Percentiles rank a stretch among this genome's conserved stretches.
These are phyloP conservation scores for Phataginus tricuspis DNA, from an alignment of 2,797 vertebrate species.

Conservation along the genomic window DNA sequence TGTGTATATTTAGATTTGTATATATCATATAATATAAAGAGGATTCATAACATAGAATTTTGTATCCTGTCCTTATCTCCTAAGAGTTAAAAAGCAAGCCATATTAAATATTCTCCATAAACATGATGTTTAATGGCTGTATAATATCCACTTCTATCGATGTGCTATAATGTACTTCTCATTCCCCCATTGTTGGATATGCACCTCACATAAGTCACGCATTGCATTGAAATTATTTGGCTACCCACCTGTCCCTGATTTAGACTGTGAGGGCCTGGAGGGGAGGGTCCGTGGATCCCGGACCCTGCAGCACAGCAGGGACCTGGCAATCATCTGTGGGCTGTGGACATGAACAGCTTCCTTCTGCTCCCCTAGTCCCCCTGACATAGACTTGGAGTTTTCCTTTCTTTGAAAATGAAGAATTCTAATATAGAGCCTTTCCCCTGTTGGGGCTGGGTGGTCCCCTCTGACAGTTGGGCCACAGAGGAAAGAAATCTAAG, in stretches of 20 bases:
- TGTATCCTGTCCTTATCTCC: neutral
- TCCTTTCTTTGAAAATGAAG: neutral
- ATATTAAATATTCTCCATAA: neutral
- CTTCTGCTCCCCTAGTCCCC: neutral
- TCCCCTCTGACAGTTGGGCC: neutral
- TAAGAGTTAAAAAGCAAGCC: neutral
- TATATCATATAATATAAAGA: neutral
- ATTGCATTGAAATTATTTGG: neutral
- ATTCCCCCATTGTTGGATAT: rapidly evolving
- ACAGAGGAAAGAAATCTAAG: constrained; percentile 50
- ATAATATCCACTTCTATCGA: neutral
- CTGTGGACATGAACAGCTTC: rapidly evolving
- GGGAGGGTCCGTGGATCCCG: rapidly evolving
- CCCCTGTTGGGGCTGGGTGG: neutral
- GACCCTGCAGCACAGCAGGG: rapidly evolving
- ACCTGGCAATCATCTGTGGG: rapidly evolving
- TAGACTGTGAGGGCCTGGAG: neutral
- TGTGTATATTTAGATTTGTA: neutral
- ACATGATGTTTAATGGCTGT: neutral
- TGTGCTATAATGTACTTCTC: neutral
- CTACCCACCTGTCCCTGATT: rapidly evolving
- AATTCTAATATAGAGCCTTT: neutral
- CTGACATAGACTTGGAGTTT: rapidly evolving
- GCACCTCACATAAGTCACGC: neutral
- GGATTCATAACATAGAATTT: neutral